Conservation (phyloP, 1,140 invertebrate species). For the Sycophaga agraensis region DNA sequence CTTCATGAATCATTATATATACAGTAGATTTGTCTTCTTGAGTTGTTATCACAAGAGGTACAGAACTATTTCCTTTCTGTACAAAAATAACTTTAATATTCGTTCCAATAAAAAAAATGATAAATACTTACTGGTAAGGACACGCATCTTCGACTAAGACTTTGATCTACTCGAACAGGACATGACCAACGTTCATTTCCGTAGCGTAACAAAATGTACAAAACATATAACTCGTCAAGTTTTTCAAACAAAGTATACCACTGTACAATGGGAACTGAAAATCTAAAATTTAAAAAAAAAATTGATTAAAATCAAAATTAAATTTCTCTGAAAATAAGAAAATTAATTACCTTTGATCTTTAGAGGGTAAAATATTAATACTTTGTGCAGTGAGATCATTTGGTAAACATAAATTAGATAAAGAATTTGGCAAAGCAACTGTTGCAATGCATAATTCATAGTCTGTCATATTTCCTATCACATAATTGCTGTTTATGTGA, state of each 20-base stretch:
- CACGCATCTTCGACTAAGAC: conserved; percentile 51
- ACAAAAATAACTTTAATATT: conserved; percentile 7
- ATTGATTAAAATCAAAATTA: neutral
- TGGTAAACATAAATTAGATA: conserved; percentile 44
- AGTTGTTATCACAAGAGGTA: conserved; percentile 58
- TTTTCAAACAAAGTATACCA: conserved; percentile 54
- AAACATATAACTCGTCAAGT: conserved; percentile 41
- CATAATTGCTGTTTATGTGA: conserved; percentile 59
- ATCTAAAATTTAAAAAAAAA: no score
- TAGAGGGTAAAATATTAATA: conserved; percentile 49
- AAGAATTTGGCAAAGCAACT: conserved; percentile 54
- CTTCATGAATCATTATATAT: conserved; percentile 62
- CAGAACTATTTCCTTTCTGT: conserved; percentile 40
- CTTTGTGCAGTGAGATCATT: conserved; percentile 47
- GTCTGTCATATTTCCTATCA: conserved; percentile 60
- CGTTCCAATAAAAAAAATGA: neutral
- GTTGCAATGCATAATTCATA: conserved; percentile 57
- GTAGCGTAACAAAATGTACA: conserved; percentile 52
- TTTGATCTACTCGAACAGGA: conserved; percentile 59
- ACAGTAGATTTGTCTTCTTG: conserved; percentile 62
- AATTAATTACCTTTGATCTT: conserved; percentile 50
- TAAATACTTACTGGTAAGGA: conserved; percentile 44
- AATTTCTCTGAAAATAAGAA: neutral
- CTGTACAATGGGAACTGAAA: conserved; percentile 56
- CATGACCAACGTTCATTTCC: conserved; percentile 56